Base-by-base conservation (phyloP, 2,797 vertebrate genomes). In the Premnoplex brunnescens region DNA sequence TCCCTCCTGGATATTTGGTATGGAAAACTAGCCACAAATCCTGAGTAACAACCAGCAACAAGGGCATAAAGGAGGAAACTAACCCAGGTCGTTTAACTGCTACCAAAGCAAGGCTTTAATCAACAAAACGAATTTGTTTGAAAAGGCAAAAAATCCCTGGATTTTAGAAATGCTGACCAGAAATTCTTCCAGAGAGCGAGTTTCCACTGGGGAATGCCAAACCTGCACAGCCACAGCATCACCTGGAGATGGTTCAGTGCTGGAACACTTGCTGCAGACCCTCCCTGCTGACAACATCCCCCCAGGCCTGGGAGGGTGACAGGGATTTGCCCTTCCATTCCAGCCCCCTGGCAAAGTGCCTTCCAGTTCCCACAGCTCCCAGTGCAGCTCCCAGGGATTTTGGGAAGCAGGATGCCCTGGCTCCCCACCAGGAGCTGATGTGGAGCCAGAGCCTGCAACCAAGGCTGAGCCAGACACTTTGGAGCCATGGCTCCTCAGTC, bases 401-500 rank as follows among this genome's bases (percentile, higher is more conserved):
- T 51, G 91, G 78, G 89, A 68, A 74, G 82, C 49, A 21, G 69
- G 55, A 71, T 56, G 80, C 60, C 80, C 82, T 76, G 88, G 67
- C 88, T 93, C 69, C 49, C 84, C 52, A 21, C 4, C n/a, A 32
- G 3, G 14, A 76, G 78, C 89, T 89, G 94, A 92, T 1, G 9
- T 17, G 26, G 52, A 94, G 95, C 52, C 92, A 78, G 80, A 95
- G 88, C 86, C 93, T 91, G 79, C 91, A 96, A 39, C 41, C 67
- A 85, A 37, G 41, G 41, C 94, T 37, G 63, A 89, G 89, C 26
- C 94, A 96, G 94, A 95, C 86, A n/a, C 89, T 89, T 67, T 36
- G 95, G 95, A 93, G 96, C 95, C 75, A 1, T 82, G 89, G 91
- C 89, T 95, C 88, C 87, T 22, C 60, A 88, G 87, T 82, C 80